A percentile compares a stretch with the other conserved stretches of the same genome.
phyloP scores from a whole-genome alignment of 23 tunicate genomes.

The Ciona savignyi region DNA sequence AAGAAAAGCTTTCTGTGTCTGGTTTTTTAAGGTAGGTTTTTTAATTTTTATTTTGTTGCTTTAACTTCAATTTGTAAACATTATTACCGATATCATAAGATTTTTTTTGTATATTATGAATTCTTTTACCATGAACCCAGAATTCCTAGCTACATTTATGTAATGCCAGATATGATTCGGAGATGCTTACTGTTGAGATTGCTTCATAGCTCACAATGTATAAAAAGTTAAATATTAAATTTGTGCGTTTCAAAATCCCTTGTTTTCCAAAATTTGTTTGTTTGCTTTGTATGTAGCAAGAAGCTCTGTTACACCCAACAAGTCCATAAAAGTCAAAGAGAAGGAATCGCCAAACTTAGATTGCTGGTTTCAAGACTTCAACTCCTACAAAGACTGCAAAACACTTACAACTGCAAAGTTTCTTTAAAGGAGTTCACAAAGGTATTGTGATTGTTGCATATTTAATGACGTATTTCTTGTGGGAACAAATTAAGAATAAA shows the following conservation, averaged over 20 bases:
- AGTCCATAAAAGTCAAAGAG: constrained; percentile 23
- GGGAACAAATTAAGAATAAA: no score
- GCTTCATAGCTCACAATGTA: not conserved
- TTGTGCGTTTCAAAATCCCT: no score
- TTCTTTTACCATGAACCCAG: no score
- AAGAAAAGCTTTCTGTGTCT: constrained; percentile 12
- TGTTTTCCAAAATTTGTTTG: no score
- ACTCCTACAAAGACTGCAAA: constrained; percentile 14
- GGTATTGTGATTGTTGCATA: constrained; percentile 41
- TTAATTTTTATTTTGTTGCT: not conserved
- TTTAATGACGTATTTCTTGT: not conserved
- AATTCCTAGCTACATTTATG: no score
- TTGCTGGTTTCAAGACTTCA: constrained; percentile 40
- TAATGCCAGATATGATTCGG: no score
- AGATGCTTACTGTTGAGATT: no score
- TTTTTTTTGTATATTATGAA: no score
- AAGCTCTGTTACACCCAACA: constrained; percentile 34
- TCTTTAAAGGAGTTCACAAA: constrained; percentile 48
- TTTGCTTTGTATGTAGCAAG: no score
- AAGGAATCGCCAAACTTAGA: constrained; percentile 43
- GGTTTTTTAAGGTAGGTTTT: constrained; percentile 29
- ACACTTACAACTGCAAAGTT: constrained; percentile 51
- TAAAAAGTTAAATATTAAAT: not conserved
- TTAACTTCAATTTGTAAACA: no score
- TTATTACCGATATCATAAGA: no score